Percentiles rank a stretch among this genome's conserved stretches.
Conservation (phyloP, 2,888 invertebrate species). For the Petrophora chlorosata region DNA sequence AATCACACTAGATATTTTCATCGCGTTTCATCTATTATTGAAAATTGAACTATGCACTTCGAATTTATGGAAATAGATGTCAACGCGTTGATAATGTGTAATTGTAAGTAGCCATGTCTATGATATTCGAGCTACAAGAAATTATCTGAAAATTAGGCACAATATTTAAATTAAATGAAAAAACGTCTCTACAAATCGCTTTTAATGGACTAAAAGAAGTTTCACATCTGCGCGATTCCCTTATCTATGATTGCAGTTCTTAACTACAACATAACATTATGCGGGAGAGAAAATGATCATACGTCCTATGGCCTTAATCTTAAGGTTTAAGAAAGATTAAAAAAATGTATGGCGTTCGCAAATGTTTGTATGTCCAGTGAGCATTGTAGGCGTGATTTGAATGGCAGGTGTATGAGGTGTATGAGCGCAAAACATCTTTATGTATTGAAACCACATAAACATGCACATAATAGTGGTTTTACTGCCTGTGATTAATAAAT, state of each 20-base stretch:
- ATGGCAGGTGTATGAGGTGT: slow-evolving; percentile 66
- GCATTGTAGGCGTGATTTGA: slow-evolving; percentile 69
- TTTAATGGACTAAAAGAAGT: neutral
- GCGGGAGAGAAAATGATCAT: slow-evolving; percentile 18
- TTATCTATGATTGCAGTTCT: slow-evolving; percentile 45
- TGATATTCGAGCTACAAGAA: no score
- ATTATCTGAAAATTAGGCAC: no score
- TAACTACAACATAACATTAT: slow-evolving; percentile 40
- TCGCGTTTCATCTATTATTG: no score
- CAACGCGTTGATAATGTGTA: no score
- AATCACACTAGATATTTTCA: no score
- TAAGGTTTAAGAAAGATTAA: slow-evolving; percentile 16
- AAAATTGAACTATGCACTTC: no score
- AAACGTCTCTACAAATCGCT: no score
- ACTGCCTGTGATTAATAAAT: neutral
- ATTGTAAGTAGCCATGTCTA: no score
- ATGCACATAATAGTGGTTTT: slow-evolving; percentile 26
- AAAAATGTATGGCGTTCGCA: slow-evolving; percentile 4
- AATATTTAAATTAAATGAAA: no score
- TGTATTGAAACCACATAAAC: slow-evolving; percentile 37
- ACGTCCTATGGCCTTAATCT: slow-evolving; percentile 25
- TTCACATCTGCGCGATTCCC: slow-evolving; percentile 12
- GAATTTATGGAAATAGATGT: no score
- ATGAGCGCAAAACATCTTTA: slow-evolving; percentile 57
- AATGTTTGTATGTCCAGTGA: slow-evolving; percentile 27